These are phyloP conservation scores for Lasioglossum malachurum DNA, from an alignment of 2,888 invertebrate genomes.

Conservation along the genomic window DNA sequence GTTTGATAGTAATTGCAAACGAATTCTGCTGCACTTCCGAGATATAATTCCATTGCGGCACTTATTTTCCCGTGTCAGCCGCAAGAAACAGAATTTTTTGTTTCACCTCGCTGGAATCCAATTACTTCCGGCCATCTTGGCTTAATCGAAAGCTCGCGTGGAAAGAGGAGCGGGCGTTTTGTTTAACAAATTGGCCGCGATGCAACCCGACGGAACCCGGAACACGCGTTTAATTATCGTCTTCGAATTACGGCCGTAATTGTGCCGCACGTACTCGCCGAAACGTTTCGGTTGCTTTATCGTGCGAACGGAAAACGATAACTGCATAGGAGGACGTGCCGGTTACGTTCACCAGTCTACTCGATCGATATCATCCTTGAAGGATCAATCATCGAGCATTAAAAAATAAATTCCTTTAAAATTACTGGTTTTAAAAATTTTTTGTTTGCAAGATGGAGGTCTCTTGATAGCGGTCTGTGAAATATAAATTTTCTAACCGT, in stretches of 20 bases:
- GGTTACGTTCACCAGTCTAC: background rate
- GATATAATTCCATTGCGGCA: background rate
- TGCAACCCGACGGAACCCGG: background rate
- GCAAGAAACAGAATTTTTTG: background rate
- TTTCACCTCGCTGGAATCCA: constrained; percentile 12
- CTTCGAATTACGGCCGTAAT: constrained; percentile 3
- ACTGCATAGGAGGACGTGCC: background rate
- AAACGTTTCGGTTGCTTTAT: background rate
- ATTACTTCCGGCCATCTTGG: constrained; percentile 22
- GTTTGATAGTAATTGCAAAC: background rate
- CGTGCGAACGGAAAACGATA: background rate
- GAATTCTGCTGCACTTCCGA: background rate
- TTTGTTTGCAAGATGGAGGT: no score
- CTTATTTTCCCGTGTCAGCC: background rate
- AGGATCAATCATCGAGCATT: background rate
- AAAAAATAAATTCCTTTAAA: no score
- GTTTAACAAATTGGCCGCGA: constrained; percentile 6
- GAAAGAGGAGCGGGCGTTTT: background rate
- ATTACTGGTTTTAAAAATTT: no score
- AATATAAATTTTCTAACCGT: no score
- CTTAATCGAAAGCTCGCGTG: constrained; percentile 16
- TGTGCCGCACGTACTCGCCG: background rate
- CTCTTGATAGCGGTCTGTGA: no score
- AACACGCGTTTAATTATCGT: background rate
- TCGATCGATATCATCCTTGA: background rate